Base-by-base conservation (phyloP, 2,888 invertebrate genomes). In the Cheilosia soror region DNA sequence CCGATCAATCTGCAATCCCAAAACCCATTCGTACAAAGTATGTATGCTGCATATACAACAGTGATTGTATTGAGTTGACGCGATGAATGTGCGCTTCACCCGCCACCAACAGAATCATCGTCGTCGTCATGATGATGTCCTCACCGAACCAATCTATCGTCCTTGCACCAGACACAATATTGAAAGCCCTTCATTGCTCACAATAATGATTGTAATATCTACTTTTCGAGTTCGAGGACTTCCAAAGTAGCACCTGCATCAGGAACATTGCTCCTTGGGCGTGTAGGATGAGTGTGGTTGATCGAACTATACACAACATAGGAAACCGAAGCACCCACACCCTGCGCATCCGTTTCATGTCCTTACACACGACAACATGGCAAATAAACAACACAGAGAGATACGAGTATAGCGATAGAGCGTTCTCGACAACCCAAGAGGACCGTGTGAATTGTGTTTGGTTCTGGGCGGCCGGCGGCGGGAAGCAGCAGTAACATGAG, bases 121-220 rank as follows among this genome's bases (percentile, higher is more conserved):
- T 62, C 44, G 25, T 65, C 47, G n/a, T 53, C 47, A 33, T 57
- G 27, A 62, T 65, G 65, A 37, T 37, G 55, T 55, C 51, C 58
- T 71, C 42, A 51, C 47, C 65, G 57, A 81, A 76, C 60, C 81
- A 81, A 85, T 85, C 85, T 81, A 81, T 85, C 81, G 85, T 77
- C 66, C 81, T 81, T 81, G 81, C n/a, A 81, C 71, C 85, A 85
- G 85, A 85, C 85, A 85, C 81, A 85, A 85, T 85, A 85, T 85
- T 85, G 85, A 81, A 72, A 85, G 81, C 75, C 81, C 85, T 85
- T 72, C 71, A 71, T 71, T 71, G 68, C 76, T 80, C 85, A 81
- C 85, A 81, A 76, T 76, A 85, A 85, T 85, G 85, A 85, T 85
- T 77, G 81, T 85, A 81, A 85, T 85, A 85, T 85, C 85, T 77